phyloP scores from a whole-genome alignment of 1,140 invertebrate species.

The Drosophila hydei region DNA sequence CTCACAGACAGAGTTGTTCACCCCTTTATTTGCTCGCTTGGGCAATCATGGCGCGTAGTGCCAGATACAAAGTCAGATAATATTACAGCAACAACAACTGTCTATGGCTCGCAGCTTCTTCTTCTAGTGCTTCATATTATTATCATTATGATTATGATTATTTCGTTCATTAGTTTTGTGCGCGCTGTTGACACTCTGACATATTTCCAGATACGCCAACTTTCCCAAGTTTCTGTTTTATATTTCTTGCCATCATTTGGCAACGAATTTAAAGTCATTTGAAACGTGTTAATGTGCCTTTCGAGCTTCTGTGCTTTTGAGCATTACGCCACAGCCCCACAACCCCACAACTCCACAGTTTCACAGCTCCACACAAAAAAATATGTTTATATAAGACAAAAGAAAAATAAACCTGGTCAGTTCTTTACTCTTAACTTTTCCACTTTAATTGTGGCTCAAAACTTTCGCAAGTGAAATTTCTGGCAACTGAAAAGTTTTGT shows the following conservation, averaged over 20 bases:
- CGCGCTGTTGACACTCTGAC: slow-evolving; percentile 61
- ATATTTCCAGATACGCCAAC: slow-evolving; percentile 66
- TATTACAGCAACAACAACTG: slow-evolving; percentile 29
- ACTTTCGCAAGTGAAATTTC: slow-evolving; percentile 72
- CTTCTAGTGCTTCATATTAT: slow-evolving; percentile 32
- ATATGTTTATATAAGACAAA: slow-evolving; percentile 10
- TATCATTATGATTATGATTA: slow-evolving; percentile 47
- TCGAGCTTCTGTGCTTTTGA: slow-evolving; percentile 44
- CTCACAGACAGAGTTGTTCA: slow-evolving; percentile 19
- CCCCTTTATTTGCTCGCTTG: slow-evolving; percentile 32
- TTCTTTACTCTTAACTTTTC: slow-evolving; percentile 33
- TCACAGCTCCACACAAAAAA: not conserved
- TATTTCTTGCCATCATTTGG: slow-evolving; percentile 58
- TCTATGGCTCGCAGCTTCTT: slow-evolving; percentile 9
- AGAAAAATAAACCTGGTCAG: slow-evolving; percentile 34
- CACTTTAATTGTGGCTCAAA: slow-evolving; percentile 48
- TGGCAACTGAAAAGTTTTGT: slow-evolving; percentile 43
- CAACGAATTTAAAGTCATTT: slow-evolving; percentile 59
- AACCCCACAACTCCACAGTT: slow-evolving; percentile 26
- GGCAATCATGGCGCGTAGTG: slow-evolving; percentile 26
- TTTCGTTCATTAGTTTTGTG: slow-evolving; percentile 59
- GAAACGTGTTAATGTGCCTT: slow-evolving; percentile 72
- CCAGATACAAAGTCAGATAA: slow-evolving; percentile 39
- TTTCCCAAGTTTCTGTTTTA: slow-evolving; percentile 53
- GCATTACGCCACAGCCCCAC: slow-evolving; percentile 55